Evolutionary conservation across 2,888 invertebrate species (phyloP).

Genomic region (Gnatocerus cornutus): DNA sequence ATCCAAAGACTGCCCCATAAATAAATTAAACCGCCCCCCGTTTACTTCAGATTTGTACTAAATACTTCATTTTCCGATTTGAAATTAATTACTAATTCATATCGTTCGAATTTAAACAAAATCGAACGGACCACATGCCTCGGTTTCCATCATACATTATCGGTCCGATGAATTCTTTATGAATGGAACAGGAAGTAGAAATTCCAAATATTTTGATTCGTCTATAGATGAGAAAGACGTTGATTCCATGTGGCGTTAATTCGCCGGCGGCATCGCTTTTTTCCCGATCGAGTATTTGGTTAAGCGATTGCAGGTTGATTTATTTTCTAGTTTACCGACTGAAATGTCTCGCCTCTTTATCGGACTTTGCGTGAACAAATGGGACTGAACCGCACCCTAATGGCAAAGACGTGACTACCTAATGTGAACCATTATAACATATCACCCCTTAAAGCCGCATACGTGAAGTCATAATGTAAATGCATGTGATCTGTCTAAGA

Average conservation of each 20-base stretch:
- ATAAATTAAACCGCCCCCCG: neutral
- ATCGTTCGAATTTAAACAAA: slow-evolving; percentile 19
- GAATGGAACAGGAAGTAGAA: slow-evolving; percentile 20
- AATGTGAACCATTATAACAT: slow-evolving; percentile 47
- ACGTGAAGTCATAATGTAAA: slow-evolving; percentile 41
- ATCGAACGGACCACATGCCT: slow-evolving; percentile 19
- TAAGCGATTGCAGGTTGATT: slow-evolving; percentile 51
- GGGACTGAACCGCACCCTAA: slow-evolving; percentile 51
- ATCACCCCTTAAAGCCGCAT: slow-evolving; percentile 45
- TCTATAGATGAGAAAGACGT: slow-evolving; percentile 12
- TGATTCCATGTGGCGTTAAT: slow-evolving; percentile 18
- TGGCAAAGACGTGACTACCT: slow-evolving; percentile 53
- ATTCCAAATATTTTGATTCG: slow-evolving; percentile 31
- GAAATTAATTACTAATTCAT: slow-evolving; percentile 16
- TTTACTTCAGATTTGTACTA: slow-evolving; percentile 3
- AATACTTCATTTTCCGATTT: slow-evolving; percentile 13
- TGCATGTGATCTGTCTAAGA: slow-evolving; percentile 24
- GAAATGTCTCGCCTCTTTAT: slow-evolving; percentile 53
- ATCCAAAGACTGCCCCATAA: neutral
- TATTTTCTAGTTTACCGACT: slow-evolving; percentile 52
- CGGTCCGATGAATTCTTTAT: slow-evolving; percentile 2
- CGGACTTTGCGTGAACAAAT: slow-evolving; percentile 54
- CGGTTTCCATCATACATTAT: slow-evolving; percentile 23
- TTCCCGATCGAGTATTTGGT: slow-evolving; percentile 32
- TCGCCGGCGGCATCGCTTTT: slow-evolving; percentile 26